phyloP scores from a whole-genome alignment of 2,888 invertebrate genomes.

The Drosophila sordidapex region DNA sequence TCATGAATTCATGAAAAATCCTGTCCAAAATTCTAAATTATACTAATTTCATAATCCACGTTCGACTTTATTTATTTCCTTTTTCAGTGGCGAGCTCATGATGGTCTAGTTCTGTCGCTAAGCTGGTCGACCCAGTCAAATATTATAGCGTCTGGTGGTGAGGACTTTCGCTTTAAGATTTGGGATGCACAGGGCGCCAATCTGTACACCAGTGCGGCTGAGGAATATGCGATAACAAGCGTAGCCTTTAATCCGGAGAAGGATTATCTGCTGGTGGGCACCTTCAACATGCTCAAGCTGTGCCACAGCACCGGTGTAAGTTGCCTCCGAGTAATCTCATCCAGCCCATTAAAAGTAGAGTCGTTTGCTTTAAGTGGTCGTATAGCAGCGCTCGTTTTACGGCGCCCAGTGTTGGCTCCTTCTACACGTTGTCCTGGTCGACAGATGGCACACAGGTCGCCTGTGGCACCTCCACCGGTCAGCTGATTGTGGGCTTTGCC shows the following conservation, averaged over 20 bases:
- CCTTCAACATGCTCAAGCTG: constrained; percentile 95
- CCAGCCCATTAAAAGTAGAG: background rate
- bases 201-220: constrained; percentile 92
- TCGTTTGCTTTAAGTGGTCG: constrained; percentile 91
- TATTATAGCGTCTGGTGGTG: constrained; percentile 96
- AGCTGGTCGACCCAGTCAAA: constrained; percentile 98
- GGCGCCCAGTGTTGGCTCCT: constrained; percentile 94
- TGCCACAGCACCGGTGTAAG: constrained; percentile 97
- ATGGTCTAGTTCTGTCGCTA: constrained; percentile 94
- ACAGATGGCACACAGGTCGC: constrained; percentile 98
- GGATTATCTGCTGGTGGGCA: constrained; percentile 95
- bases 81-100: constrained; percentile 97
- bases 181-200: constrained; percentile 97
- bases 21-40: background rate
- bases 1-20: background rate
- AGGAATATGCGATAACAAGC: constrained; percentile 96
- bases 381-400: constrained; percentile 90
- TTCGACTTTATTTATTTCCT: constrained; percentile 18
- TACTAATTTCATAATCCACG: background rate
- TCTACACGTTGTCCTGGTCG: constrained; percentile 96
- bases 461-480: constrained; percentile 96
- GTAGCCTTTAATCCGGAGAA: constrained; percentile 97
- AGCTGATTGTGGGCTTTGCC: constrained; percentile 95
- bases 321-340: accelerated
- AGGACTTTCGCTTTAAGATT: constrained; percentile 93